These are phyloP conservation scores for Spilosoma lubricipeda DNA, from an alignment of 2,888 invertebrate species.

Conservation along the genomic window DNA sequence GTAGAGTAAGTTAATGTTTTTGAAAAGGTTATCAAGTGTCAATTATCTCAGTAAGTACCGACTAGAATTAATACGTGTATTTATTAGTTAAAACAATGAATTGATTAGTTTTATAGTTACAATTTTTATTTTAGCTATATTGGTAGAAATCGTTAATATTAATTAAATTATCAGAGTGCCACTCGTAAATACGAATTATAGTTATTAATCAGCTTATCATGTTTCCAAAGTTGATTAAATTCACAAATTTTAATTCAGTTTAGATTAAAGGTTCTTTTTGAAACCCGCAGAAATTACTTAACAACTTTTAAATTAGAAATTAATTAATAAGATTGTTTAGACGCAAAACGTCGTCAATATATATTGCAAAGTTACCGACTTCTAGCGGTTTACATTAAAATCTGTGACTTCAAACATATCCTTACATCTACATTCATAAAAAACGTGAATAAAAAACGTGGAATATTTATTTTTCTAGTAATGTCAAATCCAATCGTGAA, in stretches of 20 bases:
- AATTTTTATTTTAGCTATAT: not conserved
- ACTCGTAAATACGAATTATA: constrained; percentile 10
- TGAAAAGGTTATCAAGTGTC: no score
- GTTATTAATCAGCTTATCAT: constrained; percentile 14
- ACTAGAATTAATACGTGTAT: not conserved
- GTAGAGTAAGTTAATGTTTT: no score
- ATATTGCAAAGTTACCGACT: not conserved
- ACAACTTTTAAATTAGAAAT: not conserved
- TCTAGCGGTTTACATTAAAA: not conserved
- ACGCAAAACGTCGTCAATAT: not conserved
- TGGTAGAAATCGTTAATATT: not conserved
- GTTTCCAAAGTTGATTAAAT: not conserved
- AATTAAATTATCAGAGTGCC: constrained; percentile 7
- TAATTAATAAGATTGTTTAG: not conserved
- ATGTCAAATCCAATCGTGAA: not conserved
- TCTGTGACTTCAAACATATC: not conserved
- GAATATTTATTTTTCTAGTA: not conserved
- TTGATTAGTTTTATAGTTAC: not conserved
- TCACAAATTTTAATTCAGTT: not conserved
- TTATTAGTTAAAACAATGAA: not conserved
- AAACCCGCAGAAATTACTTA: not conserved
- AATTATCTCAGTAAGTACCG: not conserved
- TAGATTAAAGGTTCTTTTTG: not conserved
- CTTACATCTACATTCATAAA: not conserved
- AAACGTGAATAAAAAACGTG: not conserved